Evolutionary conservation across 1,140 invertebrate species (phyloP), one percentile per base, ranked within the genome.

Genomic region (Dolichoris vasculosae): DNA sequence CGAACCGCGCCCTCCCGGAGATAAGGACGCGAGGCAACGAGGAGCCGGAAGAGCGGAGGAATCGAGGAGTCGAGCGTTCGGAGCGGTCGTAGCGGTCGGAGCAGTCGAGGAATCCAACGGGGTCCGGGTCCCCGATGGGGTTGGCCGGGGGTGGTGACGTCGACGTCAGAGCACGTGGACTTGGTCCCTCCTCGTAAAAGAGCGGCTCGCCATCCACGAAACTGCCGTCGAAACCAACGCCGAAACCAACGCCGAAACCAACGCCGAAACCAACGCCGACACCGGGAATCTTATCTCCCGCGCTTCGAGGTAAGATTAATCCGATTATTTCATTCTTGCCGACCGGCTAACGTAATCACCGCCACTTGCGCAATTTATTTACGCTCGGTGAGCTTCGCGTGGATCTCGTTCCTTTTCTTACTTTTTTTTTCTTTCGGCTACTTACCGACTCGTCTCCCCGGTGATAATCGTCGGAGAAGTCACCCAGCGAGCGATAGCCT

Each of bases 261-360:
- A 6, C 64, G 64, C 8, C 64, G 32, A 7, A 30, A 35, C 20
- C 55, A 11, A 0, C 64, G 43, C 23, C 15, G 32, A 46, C n/a
- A n/a, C n/a, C n/a, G n/a, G 43, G 83, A 73, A 59, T 73, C 76
- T 85, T 79, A 73, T 80, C 64, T 78, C 40, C 15, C 73, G n/a
- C 82, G 23, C 23, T 71, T 67, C 83, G 83, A 84, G 83, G 83
- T 84, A 84, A 69, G 82, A 77, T 77, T 84, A 77, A 84, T 84
- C 82, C 77, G 73, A 77, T 84, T 84, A 77, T 77, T 84, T 48
- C 46, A 63, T 83, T 77, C 71, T 48, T 64, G 55, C 55, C 71
- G 17, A 48, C 55, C 30, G 48, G 6, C 1, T 82, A 51, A 55
- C 77, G 55, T 63, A 79, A 64, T 46, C 23, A 43, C 26, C 55